Evolutionary conservation across 2,888 invertebrate species (phyloP), one percentile per base, ranked within the genome.

Genomic region (Ennomos quercinarius): DNA sequence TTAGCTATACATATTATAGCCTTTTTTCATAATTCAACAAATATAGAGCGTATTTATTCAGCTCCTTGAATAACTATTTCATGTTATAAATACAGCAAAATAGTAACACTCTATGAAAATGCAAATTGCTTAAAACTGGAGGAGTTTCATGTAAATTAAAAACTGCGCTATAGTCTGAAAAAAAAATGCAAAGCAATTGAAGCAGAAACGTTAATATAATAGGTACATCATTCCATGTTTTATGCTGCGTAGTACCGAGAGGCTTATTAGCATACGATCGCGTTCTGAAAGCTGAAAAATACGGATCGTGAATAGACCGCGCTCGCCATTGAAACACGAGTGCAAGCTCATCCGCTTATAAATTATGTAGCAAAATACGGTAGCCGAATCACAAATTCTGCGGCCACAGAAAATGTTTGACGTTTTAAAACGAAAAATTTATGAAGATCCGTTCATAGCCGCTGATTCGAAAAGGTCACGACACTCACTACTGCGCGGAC

Each of bases 251-350:
- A 71, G 77, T 76, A 71, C 68, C 64, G 72, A 76, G 77, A 70
- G 74, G 74, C 83, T 81, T 86, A 86, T 87, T 86, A 86, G 80
- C 84, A 85, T 87, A 81, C 77, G 77, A 84, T 86, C 76, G 76
- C 72, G 72, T 76, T 80, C 71, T 79, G 74, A 82, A 85, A 81
- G 78, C 76, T 78, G 79, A 80, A 84, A 83, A 86, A 82, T 82
- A 77, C 71, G 74, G 72, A 74, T 76, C 68, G 69, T 78, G 72
- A 77, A 81, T 80, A 78, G 78, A 77, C 70, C 72, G 72, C 71
- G 68, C 63, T 72, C 66, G 71, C 77, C 76, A 80, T 81, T 82
- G 80, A 85, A 83, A 80, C 76, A 77, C 68, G 79, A 83, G 73
- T 74, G 78, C 76, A 74, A 73, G 74, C 78, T 83, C 83, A 83